Evolutionary conservation across 2,888 invertebrate species (phyloP), one percentile per base, ranked within the genome.

Genomic region (Druceiella hillmani): DNA sequence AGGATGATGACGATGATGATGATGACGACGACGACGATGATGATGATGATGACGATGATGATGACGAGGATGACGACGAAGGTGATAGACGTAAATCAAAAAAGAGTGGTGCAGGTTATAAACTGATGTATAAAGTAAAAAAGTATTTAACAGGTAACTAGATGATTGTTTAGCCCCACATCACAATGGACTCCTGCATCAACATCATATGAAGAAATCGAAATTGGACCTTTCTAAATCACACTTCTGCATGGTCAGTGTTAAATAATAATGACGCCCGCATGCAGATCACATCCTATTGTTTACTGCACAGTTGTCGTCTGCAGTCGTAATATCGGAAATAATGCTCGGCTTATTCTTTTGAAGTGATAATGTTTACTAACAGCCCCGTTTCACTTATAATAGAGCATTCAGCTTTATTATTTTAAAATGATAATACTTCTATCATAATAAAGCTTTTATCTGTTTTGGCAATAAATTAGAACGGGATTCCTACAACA

Each of bases 401-500:
- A 38, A 38, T 38, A 27, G 33, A 38, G 40, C 42, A n/a, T 30
- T 34, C 15, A 9, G 5, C 11, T 3, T 9, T 3, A 9, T 27
- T 27, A 5, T 27, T 13, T 27, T 30, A 30, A 44, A 46, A 39
- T 31, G 41, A 45, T 37, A 40, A 42, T 44, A 40, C 46, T 42
- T 33, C 39, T 31, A 34, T 34, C 38, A 34, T 32, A 30, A 34
- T 62, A 61, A 62, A 64, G 67, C 66, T 64, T 64, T 60, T 62
- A 57, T 56, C 6, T 12, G 51, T 56, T 59, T 53, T 60, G 61
- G 58, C 53, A 54, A 58, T 57, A 54, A 57, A 57, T 51, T 62
- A 57, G 64, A 20, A 60, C 66, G 64, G 67, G 59, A 67, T 66
- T 69, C 74, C 78, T 79, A 82, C 79, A 76, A 80, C 78, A 81